Base-by-base conservation (phyloP, 2,888 invertebrate genomes). In the Caenorhabditis sp. region DNA sequence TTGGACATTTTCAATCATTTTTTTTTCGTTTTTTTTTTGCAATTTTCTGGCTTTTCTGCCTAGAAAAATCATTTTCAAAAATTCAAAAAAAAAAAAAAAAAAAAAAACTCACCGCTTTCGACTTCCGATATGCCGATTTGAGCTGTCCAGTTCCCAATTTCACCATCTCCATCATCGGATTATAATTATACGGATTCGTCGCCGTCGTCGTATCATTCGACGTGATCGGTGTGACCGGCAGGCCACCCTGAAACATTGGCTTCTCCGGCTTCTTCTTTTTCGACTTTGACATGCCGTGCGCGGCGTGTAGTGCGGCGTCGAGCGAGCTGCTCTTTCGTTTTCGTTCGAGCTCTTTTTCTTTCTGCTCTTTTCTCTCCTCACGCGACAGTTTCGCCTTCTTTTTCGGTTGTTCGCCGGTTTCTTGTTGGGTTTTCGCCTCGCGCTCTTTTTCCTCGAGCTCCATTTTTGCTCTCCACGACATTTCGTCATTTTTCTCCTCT, bases 111-210 rank as follows among this genome's bases (percentile, higher is more conserved):
- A 81, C 79, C 14, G 64, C 64, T 55, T 62, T 77, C 0, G 76
- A 64, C 55, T 78, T 81, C 51, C 81, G 62, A 58, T 80, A 81
- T 0, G 81, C 77, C n/a, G 77, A 77, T 49, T 77, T 77, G 5
- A 81, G 43, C 50, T 80, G 81, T 5, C 80, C 81, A 1, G 77
- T 73, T 49, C 81, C 81, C 10, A 81, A 49, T 43, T 77, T 68
- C 57, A 75, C 66, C 61, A 81, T 80, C 50, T 80, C 79, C 64
- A 67, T 68, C 51, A 68, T 74, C 31, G 81, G 81, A 71, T 81
- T 79, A 57, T 74, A 81, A 59, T 79, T 78, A 62, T 81, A 81
- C 6, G 76, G 77, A 65, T 81, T 81, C 10, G 73, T 58, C n/a
- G 69, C 73, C 1, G 66, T 73, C 1, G 66, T 73, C 1, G 77